Base-by-base conservation (phyloP, 1,140 invertebrate genomes). In the Diorhabda carinulata region DNA sequence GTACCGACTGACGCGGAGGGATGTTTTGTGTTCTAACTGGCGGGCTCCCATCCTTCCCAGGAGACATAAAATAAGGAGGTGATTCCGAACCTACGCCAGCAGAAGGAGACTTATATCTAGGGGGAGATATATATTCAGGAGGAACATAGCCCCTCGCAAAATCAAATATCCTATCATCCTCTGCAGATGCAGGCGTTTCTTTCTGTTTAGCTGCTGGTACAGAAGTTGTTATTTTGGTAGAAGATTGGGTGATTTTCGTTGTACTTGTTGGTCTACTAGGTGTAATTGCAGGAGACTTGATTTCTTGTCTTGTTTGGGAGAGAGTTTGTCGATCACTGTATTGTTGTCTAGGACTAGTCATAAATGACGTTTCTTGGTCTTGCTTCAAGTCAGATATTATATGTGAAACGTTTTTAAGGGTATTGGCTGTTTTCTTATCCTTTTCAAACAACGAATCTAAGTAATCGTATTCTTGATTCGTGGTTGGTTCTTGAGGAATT, bases 361-460 rank as follows among this genome's bases (percentile, higher is more conserved):
- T 25, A 25, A 25, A 25, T 45, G 61, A 43, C 6, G 43, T 43
- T 45, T 42, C 42, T 9, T n/a, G 3, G 4, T 63, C 61, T 45
- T 63, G 61, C 5, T 63, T 43, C n/a, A 63, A 1, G 5, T 63
- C 61, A 8, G 43, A 4, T n/a, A 63, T 43, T 25, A 63, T n/a
- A 9, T 52, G 9, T n/a, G 44, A 4, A 5, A 45, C 61, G 3
- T 43, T 43, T 40, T 9, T 63, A 3, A 63, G 3, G 3, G 45
- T 45, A 8, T 43, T 9, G 9, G n/a, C 10, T 4, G 10, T 63
- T 3, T 63, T 43, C 7, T 44, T 52, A 25, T 63, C 43, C 1
- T 25, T 9, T 6, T 9, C 9, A 45, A 63, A 63, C 1, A 63
- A 43, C 4, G 8, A 63, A 40, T 63, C 45, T 5, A 63, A 44